phyloP scores from a whole-genome alignment of 1,140 invertebrate species.

The Elymnias hypermnestra region DNA sequence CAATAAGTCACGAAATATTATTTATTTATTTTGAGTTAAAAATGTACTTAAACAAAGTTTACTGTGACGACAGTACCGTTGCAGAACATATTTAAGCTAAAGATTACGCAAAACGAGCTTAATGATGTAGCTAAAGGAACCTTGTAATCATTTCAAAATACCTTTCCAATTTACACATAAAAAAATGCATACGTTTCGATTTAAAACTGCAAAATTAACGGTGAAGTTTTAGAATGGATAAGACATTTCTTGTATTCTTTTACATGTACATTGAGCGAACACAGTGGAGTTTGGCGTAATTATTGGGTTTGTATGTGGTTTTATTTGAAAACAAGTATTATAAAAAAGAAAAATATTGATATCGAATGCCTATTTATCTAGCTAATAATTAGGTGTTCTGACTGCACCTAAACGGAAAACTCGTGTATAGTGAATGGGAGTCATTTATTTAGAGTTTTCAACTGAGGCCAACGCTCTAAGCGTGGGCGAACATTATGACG shows the following conservation, averaged over 20 bases:
- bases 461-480: conserved; percentile 19
- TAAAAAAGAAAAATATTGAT: too few species aligned
- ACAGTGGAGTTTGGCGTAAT: too few species aligned
- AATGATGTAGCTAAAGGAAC: neutral
- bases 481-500: conserved; percentile 43
- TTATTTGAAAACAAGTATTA: too few species aligned
- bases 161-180: neutral
- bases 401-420: neutral
- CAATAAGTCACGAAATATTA: too few species aligned
- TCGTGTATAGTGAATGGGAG: conserved; percentile 12
- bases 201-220: neutral
- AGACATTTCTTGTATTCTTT: too few species aligned
- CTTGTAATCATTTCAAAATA: neutral
- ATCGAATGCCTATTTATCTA: too few species aligned
- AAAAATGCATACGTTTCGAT: neutral
- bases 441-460: conserved; percentile 15
- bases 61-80: neutral
- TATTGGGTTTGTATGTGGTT: too few species aligned
- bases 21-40: too few species aligned
- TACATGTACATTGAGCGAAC: too few species aligned
- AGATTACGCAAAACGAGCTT: neutral
- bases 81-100: neutral
- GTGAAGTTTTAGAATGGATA: too few species aligned
- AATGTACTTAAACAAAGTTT: too few species aligned
- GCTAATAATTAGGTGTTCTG: too few species aligned